Evolutionary conservation across 2,888 invertebrate species (phyloP).

Genomic region (Drosophila atripex): DNA sequence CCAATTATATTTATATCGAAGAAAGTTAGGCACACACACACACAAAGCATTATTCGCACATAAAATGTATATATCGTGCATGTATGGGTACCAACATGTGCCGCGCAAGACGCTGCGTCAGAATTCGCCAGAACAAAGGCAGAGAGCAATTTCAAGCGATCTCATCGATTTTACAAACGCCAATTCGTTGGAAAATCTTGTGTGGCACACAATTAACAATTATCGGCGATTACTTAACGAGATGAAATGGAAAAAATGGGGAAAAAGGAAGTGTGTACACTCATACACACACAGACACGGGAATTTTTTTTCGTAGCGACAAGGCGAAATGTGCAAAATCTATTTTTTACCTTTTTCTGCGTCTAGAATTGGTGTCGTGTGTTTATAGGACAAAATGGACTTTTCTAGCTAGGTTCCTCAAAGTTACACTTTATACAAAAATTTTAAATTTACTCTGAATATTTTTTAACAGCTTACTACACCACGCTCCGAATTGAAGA

Average conservation of each 20-base stretch:
- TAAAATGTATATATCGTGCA: not conserved
- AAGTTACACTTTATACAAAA: slow-evolving; percentile 56
- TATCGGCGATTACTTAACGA: slow-evolving; percentile 69
- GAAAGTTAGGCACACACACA: slow-evolving; percentile 9
- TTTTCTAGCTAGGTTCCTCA: slow-evolving; percentile 37
- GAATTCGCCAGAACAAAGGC: slow-evolving; percentile 31
- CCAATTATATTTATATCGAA: slow-evolving; percentile 12
- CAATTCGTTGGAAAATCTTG: slow-evolving; percentile 4
- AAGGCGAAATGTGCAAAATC: slow-evolving; percentile 37
- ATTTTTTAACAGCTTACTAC: slow-evolving; percentile 65
- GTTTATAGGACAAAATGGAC: slow-evolving; percentile 40
- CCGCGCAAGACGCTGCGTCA: slow-evolving; percentile 74
- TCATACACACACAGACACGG: slow-evolving; percentile 43
- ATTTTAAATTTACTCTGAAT: slow-evolving; percentile 56
- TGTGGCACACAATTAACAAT: slow-evolving; percentile 12
- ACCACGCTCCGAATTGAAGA: slow-evolving; percentile 37
- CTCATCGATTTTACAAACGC: slow-evolving; percentile 67
- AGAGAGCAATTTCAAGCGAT: slow-evolving; percentile 7
- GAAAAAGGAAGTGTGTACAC: slow-evolving; percentile 42
- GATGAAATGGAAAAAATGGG: slow-evolving; percentile 12
- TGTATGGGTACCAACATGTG: slow-evolving; percentile 65
- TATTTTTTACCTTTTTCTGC: slow-evolving; percentile 53
- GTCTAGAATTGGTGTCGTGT: slow-evolving; percentile 35
- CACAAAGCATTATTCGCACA: not conserved
- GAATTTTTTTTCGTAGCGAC: slow-evolving; percentile 10